These are phyloP conservation scores for Prietella phreatophila DNA, from an alignment of 2,113 vertebrate genomes.

Conservation along the genomic window DNA sequence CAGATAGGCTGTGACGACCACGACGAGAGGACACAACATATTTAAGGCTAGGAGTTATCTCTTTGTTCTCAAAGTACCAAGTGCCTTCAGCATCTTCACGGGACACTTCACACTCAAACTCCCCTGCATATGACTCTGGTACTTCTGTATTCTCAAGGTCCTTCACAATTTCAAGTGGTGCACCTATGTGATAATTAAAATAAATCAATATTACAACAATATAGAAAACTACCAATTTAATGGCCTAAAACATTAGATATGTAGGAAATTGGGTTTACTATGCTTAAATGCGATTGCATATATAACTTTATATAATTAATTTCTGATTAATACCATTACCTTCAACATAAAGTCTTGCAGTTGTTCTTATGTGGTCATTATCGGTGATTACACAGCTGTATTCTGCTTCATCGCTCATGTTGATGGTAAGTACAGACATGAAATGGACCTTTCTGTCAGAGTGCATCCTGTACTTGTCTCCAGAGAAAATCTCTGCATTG, in stretches of 20 bases:
- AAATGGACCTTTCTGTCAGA: constrained; percentile 97
- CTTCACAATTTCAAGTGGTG: constrained; percentile 84
- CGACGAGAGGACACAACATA: constrained; percentile 84
- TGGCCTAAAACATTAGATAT: neutral
- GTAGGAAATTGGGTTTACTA: neutral
- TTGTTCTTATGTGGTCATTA: constrained; percentile 82
- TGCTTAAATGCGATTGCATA: neutral
- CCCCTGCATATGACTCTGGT: constrained; percentile 86
- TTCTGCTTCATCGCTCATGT: constrained; percentile 81
- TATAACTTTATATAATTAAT: neutral
- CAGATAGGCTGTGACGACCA: constrained; percentile 85
- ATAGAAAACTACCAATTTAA: neutral
- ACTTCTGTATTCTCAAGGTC: constrained; percentile 89
- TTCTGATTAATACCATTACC: constrained; percentile 67
- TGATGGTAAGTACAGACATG: constrained; percentile 85
- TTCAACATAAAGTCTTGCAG: constrained; percentile 88
- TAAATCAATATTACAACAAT: neutral
- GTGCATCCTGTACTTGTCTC: constrained; percentile 96
- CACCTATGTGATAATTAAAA: constrained; percentile 70
- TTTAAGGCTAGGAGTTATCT: constrained; percentile 80
- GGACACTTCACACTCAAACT: constrained; percentile 87
- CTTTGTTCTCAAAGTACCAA: constrained; percentile 86
- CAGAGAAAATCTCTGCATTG: constrained; percentile 81
- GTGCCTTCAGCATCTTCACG: constrained; percentile 90
- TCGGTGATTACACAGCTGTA: constrained; percentile 84